Conservation (phyloP, 2,113 vertebrate species). For the Atlantisia rogersi region DNA sequence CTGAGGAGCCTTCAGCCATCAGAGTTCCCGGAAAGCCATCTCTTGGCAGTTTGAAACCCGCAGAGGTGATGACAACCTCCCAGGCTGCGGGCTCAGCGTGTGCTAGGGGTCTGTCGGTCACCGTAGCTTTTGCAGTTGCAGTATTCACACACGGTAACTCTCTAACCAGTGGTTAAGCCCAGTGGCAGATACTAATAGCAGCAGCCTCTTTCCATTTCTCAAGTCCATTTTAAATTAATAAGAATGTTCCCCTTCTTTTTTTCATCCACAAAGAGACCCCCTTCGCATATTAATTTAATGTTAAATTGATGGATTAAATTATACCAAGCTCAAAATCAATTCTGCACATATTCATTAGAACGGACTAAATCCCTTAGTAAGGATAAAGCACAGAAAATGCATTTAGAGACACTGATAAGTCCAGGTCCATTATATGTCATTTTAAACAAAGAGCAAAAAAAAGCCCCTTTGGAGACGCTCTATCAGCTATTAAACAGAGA, state of each 20-base stretch:
- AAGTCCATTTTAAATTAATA: conserved; percentile 82
- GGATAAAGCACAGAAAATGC: conserved; percentile 83
- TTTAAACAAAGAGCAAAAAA: conserved; percentile 93
- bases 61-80: neutral
- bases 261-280: conserved; percentile 78
- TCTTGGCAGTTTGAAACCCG: neutral
- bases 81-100: accelerated
- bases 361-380: conserved; percentile 80
- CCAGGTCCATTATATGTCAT: conserved; percentile 94
- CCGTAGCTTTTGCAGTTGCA: neutral
- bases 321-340: conserved; percentile 91
- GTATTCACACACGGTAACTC: neutral
- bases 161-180: conserved; percentile 14
- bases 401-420: conserved; percentile 93
- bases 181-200: conserved; percentile 80
- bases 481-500: conserved; percentile 98
- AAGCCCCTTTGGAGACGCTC: conserved; percentile 88
- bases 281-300: conserved; percentile 92
- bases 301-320: conserved; percentile 99
- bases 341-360: conserved; percentile 85
- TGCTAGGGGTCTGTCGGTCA: neutral
- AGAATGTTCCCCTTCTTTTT: conserved; percentile 77
- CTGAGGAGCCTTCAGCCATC: neutral
- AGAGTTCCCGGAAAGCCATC: neutral
- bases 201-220: conserved; percentile 73